Conservation (phyloP, 2,113 vertebrate genomes). For the Myotis yumanensis region DNA sequence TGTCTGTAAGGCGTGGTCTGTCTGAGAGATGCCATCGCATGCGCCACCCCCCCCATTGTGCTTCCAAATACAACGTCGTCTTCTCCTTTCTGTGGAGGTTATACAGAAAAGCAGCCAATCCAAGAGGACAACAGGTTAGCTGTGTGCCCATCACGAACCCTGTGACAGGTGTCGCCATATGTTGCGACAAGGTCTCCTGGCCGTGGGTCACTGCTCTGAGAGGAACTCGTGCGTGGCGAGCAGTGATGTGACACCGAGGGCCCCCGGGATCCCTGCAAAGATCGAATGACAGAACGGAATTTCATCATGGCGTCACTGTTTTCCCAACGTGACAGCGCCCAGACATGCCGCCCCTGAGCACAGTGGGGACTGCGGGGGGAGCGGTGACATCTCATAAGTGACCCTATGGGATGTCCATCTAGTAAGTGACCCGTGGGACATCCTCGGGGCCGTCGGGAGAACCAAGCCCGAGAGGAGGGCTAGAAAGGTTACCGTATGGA, state of each 20-base stretch:
- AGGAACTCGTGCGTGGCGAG: constrained; percentile 3
- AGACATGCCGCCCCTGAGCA: neutral
- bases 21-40: too few relatives aligned
- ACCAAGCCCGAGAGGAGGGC: neutral
- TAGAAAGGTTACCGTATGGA: neutral
- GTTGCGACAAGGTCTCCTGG: constrained; percentile 62
- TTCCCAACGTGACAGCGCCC: constrained; percentile 43
- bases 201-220: constrained; percentile 65
- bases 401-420: neutral
- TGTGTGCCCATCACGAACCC: constrained; percentile 58
- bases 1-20: neutral
- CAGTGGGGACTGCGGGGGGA: neutral
- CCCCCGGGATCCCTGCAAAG: constrained; percentile 46
- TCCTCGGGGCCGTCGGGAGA: neutral
- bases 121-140: constrained; percentile 51
- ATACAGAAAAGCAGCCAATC: neutral
- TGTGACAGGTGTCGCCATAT: constrained; percentile 67
- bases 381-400: neutral
- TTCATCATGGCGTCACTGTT: constrained; percentile 37
- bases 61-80: neutral
- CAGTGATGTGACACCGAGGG: constrained; percentile 32
- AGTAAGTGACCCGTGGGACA: too few relatives aligned
- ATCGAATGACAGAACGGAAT: constrained; percentile 60
- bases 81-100: neutral
- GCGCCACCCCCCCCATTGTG: neutral